Base-by-base conservation (phyloP, 2,888 invertebrate genomes). In the Drosophila phalerata region DNA sequence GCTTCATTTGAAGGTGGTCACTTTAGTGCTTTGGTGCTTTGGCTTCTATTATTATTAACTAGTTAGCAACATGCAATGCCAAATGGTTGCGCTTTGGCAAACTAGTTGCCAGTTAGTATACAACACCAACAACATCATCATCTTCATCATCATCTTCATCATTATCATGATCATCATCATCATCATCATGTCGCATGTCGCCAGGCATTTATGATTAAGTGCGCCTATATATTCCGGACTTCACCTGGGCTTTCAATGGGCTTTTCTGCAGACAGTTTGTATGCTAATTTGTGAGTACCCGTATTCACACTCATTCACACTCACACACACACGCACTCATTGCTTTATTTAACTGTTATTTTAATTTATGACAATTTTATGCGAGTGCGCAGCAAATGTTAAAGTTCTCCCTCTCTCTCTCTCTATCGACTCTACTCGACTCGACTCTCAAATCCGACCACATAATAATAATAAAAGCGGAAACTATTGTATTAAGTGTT, bases 401-500 rank as follows among this genome's bases (percentile, higher is more conserved):
- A 57, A 62, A 77, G 63, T 77, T 77, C 22, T 19, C 48, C 5
- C 48, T 9, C 15, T 3, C 42, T 15, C 32, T 8, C 37, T n/a
- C 38, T 13, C 32, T 38, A 37, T 6, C 47, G 5, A 6, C 6
- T 28, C 28, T 2, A 28, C 19, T 3, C 11, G 43, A 32, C 51
- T 37, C 68, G 45, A 42, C 56, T 73, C 76, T 75, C 58, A 68
- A 68, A 67, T 77, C 73, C 80, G 69, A 83, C 71, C 77, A 85
- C 85, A 85, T 89, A 85, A 88, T 89, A 89, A 89, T 88, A 85
- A 67, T 67, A 62, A 85, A 88, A 85, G 85, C 89, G 85, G 85
- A 85, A 85, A 89, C 85, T 85, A 85, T 85, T 85, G 89, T 85
- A 89, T 85, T 89, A 85, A 85, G 85, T 85, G 85, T 85, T 85